Percentiles rank a stretch among this genome's conserved stretches.
Conservation (phyloP, 2,797 vertebrate species). For the Setipinna tenuifilis region DNA sequence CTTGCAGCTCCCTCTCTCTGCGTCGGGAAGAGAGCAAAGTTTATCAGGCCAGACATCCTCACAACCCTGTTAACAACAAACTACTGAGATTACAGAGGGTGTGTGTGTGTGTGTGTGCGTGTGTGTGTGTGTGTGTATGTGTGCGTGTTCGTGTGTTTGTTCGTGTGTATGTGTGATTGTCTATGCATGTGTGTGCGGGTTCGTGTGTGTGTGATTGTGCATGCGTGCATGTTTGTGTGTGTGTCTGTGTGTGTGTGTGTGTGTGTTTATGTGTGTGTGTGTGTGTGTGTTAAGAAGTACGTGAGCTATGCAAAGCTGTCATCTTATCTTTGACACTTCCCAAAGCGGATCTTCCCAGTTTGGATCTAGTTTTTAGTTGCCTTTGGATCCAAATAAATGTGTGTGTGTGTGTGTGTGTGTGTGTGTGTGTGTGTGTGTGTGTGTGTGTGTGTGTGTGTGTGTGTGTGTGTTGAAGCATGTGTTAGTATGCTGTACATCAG, state of each 20-base stretch:
- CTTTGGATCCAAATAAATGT: neutral
- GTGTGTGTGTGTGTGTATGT: neutral
- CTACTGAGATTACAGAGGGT: neutral
- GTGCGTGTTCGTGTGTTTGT: neutral
- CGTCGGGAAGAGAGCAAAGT: neutral
- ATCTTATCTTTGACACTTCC: too few species aligned
- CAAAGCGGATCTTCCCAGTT: too few species aligned
- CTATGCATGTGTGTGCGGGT: neutral
- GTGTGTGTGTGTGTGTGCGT: neutral
- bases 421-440: neutral
- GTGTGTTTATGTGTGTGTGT: slow-evolving; percentile 1
- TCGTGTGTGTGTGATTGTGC: neutral
- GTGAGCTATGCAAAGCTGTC: too few species aligned
- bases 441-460: neutral
- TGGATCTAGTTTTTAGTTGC: too few species aligned
- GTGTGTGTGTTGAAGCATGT: neutral
- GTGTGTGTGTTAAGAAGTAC: too few species aligned
- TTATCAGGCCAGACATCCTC: slow-evolving; percentile 9
- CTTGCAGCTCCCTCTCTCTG: neutral
- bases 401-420: neutral
- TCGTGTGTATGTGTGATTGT: neutral
- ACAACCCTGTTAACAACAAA: neutral
- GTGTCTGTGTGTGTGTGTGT: neutral
- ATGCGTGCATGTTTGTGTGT: neutral
- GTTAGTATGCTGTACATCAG: neutral